phyloP scores from a whole-genome alignment of 1,140 invertebrate species.

The Bombus terrestris region DNA sequence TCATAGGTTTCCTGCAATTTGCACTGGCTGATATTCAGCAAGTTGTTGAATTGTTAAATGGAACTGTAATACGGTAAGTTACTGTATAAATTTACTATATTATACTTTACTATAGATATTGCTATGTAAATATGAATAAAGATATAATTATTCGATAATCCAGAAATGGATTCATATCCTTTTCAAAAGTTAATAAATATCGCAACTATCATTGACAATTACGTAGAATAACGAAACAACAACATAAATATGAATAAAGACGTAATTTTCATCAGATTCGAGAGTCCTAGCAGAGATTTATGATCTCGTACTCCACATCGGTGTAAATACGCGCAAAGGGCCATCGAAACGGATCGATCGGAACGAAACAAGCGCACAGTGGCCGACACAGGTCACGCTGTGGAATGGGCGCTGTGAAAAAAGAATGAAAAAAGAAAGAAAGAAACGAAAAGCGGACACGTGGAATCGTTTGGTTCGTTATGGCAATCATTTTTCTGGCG shows the following conservation, averaged over 20 bases:
- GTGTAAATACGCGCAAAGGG: not conserved
- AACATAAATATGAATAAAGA: too few relatives aligned
- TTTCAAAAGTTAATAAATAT: too few relatives aligned
- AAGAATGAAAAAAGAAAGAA: not conserved
- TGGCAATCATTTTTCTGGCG: conserved; percentile 71
- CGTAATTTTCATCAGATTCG: not conserved
- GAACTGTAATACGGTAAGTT: too few relatives aligned
- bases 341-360: not conserved
- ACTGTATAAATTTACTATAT: too few relatives aligned
- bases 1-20: too few relatives aligned
- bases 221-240: not conserved
- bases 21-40: too few relatives aligned
- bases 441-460: conserved; percentile 7
- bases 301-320: not conserved
- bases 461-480: conserved; percentile 62
- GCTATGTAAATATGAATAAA: not conserved
- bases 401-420: not conserved
- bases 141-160: not conserved
- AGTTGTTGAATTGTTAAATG: too few relatives aligned
- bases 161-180: too few relatives aligned
- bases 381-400: not conserved
- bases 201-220: too few relatives aligned
- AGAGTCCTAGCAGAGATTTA: not conserved
- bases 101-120: too few relatives aligned
- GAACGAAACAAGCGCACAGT: not conserved